Base-by-base conservation (phyloP, 1,140 invertebrate genomes). In the Drosophila prosaltans region DNA sequence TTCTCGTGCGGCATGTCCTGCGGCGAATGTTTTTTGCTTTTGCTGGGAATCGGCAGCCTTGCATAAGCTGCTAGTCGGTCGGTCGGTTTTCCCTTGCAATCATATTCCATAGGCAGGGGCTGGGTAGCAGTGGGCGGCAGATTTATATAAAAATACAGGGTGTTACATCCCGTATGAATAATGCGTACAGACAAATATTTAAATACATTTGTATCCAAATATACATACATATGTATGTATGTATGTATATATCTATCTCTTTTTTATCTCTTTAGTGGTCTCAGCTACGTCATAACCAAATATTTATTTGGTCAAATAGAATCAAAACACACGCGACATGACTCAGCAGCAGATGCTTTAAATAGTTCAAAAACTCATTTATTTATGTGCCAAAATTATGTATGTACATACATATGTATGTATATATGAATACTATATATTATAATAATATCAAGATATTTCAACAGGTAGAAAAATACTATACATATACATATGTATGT, bases 291-390 rank as follows among this genome's bases (percentile, higher is more conserved):
- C 83, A 86, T 55, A 11, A 28, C 39, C 4, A 51, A 16, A 36
- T 10, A 10, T 10, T 64, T 55, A 62, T 74, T 64, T 84, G 67
- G 69, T 69, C 63, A 45, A 43, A 28, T 26, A 26, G 21, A 51
- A 26, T 11, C 40, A 57, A 73, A 78, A 69, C 69, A 69, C 72
- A 80, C 80, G 73, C 68, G 68, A 40, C 80, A 65, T 86, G 83
- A 86, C 77, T 86, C 83, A 86, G 83, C 83, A 86, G 57, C 66
- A 59, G 65, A 67, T 82, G 67, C 83, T 72, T 26, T 72, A 86
- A 86, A 86, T 86, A 86, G 70, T 80, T 80, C 24, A 16, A 24
- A 74, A 88, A 82, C 69, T 86, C 82, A 86, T 88, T 85, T 77
- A 64, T 66, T 65, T 45, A 7, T 6, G 21, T 67, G 69, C 39